phyloP scores from a whole-genome alignment of 2,888 invertebrate genomes.

The Drosophila mimetica region DNA sequence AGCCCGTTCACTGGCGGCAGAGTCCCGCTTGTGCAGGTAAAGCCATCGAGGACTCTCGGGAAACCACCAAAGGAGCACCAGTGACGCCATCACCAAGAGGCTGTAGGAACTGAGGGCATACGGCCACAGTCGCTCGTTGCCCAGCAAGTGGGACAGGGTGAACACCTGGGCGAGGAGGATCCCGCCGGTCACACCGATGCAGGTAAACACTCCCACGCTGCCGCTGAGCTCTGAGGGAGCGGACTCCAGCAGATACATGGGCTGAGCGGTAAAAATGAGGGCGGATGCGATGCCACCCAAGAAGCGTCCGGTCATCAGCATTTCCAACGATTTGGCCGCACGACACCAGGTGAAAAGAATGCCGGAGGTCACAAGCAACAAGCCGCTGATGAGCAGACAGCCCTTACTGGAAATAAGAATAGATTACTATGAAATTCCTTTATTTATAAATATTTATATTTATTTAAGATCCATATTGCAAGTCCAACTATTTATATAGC shows the following conservation, averaged over 20 bases:
- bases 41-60: constrained; percentile 96
- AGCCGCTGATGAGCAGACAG: constrained; percentile 88
- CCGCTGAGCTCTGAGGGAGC: constrained; percentile 91
- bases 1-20: constrained; percentile 85
- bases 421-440: too few species aligned
- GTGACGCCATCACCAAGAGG: constrained; percentile 88
- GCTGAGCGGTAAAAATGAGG: constrained; percentile 92
- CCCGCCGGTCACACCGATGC: constrained; percentile 85
- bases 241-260: constrained; percentile 95
- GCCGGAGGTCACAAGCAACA: constrained; percentile 88
- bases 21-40: constrained; percentile 88
- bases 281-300: constrained; percentile 91
- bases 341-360: constrained; percentile 88
- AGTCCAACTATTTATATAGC: too few species aligned
- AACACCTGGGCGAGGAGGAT: constrained; percentile 80
- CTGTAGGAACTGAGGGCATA: constrained; percentile 89
- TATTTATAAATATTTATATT: too few species aligned
- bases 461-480: too few species aligned
- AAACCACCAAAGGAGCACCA: constrained; percentile 87
- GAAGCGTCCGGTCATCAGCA: constrained; percentile 91
- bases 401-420: constrained; percentile 82
- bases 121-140: constrained; percentile 89
- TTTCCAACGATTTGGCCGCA: constrained; percentile 89
- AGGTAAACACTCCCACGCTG: constrained; percentile 91
- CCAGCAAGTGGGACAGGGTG: constrained; percentile 77